Evolutionary conservation across 2,888 invertebrate genomes (phyloP).

Genomic region (Lottia scabra): DNA sequence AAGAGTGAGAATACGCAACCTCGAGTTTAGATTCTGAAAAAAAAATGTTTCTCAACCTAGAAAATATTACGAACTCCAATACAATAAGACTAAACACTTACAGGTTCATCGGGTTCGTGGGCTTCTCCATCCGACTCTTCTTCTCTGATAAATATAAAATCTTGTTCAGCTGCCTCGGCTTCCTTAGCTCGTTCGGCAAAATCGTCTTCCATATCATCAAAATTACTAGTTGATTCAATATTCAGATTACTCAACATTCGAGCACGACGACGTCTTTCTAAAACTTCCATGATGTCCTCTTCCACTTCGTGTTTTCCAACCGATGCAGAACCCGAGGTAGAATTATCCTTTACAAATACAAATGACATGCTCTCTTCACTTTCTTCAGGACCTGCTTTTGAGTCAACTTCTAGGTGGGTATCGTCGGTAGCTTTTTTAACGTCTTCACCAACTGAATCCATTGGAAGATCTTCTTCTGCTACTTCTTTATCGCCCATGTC

Average conservation of each 20-base stretch:
- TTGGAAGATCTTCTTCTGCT: neutral
- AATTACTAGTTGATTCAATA: neutral
- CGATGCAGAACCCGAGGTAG: neutral
- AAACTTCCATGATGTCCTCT: neutral
- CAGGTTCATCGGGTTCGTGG: neutral
- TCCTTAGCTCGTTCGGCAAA: neutral
- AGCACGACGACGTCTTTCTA: neutral
- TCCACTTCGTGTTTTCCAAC: neutral
- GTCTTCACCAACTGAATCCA: neutral
- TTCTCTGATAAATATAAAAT: neutral
- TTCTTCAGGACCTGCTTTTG: neutral
- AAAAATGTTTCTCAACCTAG: no score
- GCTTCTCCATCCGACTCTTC: neutral
- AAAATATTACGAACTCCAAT: no score
- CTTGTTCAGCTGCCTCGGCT: neutral
- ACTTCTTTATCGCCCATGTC: neutral
- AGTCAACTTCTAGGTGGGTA: no score
- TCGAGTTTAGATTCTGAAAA: no score
- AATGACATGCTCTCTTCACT: neutral
- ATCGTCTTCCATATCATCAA: neutral
- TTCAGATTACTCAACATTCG: neutral
- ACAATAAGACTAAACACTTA: constrained; percentile 1
- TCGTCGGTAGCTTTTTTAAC: neutral
- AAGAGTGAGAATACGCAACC: no score
- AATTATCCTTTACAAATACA: neutral